Base-by-base conservation (phyloP, 2,113 vertebrate species). In the Mirza zaza region DNA sequence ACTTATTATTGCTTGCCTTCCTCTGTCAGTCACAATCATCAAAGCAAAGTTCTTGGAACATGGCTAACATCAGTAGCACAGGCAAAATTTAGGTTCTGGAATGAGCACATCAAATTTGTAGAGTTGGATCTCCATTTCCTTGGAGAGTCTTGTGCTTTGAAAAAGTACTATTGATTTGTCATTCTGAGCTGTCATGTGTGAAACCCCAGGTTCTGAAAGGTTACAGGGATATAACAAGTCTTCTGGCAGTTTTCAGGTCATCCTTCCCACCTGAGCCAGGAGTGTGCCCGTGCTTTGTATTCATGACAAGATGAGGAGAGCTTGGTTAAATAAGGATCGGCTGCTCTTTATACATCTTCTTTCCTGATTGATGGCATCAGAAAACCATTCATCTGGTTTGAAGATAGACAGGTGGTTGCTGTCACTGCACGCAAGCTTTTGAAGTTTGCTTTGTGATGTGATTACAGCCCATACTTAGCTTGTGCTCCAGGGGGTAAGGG, bases 281-380 rank as follows among this genome's bases (percentile, higher is more conserved):
- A 65, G 6, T 36, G 67, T 86, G 23, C 71, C 23, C n/a, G 52
- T 77, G 82, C 29, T 86, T 86, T 84, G 63, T 77, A 68, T 83
- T 88, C 10, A 14, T 48, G 92, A 92, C 70, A 50, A 94, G 92
- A 90, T 88, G 95, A 97, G 77, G 67, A 21, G 45, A 94, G 63
- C 45, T 76, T 95, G 91, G 93, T 86, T 96, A 91, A 95, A 79
- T 91, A 94, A 96, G 36, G 81, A 59, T 61, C 29, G 0, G 76
- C 25, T 73, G 39, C 81, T 95, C 90, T 90, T 92, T 82, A 48
- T 79, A 45, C 29, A 45, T 39, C 71, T 70, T 59, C 45, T 68
- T 79, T 92, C 50, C 84, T 92, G 94, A 92, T 34, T 73, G 93
- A 96, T 68, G 63, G 55, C 67, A 36, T 91, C 85, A 71, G 94